Percentiles rank a stretch among this genome's conserved stretches.
Conservation (phyloP, 2,113 vertebrate genomes). For the Saccopteryx leptura region DNA sequence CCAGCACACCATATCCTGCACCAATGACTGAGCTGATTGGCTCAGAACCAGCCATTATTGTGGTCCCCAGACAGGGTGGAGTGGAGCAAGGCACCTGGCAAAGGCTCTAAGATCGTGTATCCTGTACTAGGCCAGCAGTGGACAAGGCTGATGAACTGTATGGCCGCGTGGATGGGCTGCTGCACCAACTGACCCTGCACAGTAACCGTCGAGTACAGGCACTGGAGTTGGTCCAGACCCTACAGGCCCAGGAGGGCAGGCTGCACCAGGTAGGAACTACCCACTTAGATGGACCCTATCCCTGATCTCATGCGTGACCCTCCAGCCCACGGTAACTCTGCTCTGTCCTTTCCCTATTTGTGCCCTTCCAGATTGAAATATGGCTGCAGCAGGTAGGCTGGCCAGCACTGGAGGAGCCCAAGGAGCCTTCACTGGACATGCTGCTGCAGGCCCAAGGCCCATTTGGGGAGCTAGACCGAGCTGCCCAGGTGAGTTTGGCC, state of each 20-base stretch:
- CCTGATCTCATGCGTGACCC: not conserved
- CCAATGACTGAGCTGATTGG: not conserved
- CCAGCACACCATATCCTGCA: not conserved
- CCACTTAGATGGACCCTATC: not conserved
- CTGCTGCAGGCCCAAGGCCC: slow-evolving; percentile 88
- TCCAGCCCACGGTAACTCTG: not conserved
- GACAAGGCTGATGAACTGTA: slow-evolving; percentile 91
- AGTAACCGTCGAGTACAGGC: slow-evolving; percentile 93
- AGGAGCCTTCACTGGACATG: slow-evolving; percentile 90
- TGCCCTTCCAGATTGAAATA: slow-evolving; percentile 88
- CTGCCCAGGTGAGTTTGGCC: slow-evolving; percentile 83
- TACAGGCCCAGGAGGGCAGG: slow-evolving; percentile 81
- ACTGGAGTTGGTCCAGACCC: slow-evolving; percentile 91
- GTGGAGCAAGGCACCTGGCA: not conserved
- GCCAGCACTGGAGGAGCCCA: slow-evolving; percentile 87
- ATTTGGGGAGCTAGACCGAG: slow-evolving; percentile 91
- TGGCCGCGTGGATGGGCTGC: slow-evolving; percentile 93
- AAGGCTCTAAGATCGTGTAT: not conserved
- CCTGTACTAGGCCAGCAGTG: slow-evolving; percentile 87
- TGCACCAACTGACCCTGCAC: slow-evolving; percentile 93
- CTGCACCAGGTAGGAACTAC: slow-evolving; percentile 73
- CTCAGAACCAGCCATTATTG: slow-evolving; percentile 14
- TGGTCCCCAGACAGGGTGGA: slow-evolving; percentile 7
- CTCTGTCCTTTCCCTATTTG: not conserved
- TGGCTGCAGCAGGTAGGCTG: slow-evolving; percentile 93